A percentile compares a stretch with the other conserved stretches of the same genome.
Evolutionary conservation across 2,888 invertebrate species (phyloP).

Genomic region (Lissocephala sabroskyi): DNA sequence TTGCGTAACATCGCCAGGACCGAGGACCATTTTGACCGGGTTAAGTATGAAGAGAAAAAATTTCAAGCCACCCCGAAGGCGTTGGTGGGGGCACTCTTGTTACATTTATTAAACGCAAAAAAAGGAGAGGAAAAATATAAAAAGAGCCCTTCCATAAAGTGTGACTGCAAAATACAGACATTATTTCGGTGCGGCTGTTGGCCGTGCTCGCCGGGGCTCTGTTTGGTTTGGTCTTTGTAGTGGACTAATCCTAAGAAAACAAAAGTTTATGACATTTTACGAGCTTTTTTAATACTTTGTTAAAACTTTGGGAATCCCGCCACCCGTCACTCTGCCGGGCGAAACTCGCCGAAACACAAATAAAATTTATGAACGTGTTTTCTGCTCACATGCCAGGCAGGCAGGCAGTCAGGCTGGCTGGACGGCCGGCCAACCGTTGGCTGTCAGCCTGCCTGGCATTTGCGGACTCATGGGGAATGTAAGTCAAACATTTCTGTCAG

Average conservation of each 20-base stretch:
- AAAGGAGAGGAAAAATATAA: conserved; percentile 11
- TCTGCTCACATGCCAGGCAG: conserved; percentile 31
- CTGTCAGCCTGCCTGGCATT: not conserved
- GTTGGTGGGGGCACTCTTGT: not conserved
- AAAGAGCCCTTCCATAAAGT: conserved; percentile 1
- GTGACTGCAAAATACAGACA: conserved; percentile 30
- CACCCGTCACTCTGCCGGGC: conserved; percentile 22
- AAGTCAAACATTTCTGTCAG: conserved; percentile 12
- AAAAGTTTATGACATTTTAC: conserved; percentile 58
- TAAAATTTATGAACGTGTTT: conserved; percentile 50
- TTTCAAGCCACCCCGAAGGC: no score
- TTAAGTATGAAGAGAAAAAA: no score
- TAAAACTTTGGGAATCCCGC: conserved; percentile 48
- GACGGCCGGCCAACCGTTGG: conserved; percentile 4
- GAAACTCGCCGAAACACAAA: conserved; percentile 27
- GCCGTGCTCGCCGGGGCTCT: conserved; percentile 6
- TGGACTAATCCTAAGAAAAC: conserved; percentile 49
- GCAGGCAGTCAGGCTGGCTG: conserved; percentile 13
- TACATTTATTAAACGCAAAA: conserved; percentile 3
- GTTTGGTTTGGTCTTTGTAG: conserved; percentile 19
- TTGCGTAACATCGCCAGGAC: no score
- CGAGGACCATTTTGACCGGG: no score
- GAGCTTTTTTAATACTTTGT: conserved; percentile 59
- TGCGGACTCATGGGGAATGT: conserved; percentile 12
- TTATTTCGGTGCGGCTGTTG: conserved; percentile 20